Base-by-base conservation (phyloP, 1,140 invertebrate species). In the Dryas iulia region DNA sequence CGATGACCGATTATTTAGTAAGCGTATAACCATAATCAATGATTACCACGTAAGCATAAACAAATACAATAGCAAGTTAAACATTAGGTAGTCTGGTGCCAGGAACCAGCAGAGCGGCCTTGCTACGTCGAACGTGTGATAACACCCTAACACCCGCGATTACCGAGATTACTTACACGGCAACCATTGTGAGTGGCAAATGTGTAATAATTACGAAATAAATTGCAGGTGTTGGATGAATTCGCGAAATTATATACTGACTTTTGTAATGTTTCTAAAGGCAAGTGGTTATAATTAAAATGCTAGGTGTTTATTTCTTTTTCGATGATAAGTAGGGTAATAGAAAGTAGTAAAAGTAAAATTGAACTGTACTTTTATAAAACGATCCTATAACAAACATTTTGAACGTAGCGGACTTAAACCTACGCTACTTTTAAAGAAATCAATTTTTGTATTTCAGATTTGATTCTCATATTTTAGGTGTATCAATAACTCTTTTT, bases 61-160 rank as follows among this genome's bases (percentile, higher is more conserved):
- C 33, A 18, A 47, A 47, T 39, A 39, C n/a, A 39, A 39, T n/a
- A n/a, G n/a, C n/a, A n/a, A 39, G 30, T 31, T 47, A 21, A 8
- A 21, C 14, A 47, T 1, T 47, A 66, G 72, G 75, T 73, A 72
- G 69, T 35, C 31, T 33, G 59, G 79, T 82, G 69, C 77, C 76
- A 78, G 76, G 78, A 72, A 78, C 81, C 59, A 65, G 53, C 14
- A 65, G 61, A 61, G 33, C 74, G 75, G 73, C 69, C 71, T 77
- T 68, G 70, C 69, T 67, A 58, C 57, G 39, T 64, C 62, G 61
- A 73, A 72, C 26, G 53, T 54, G 61, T 71, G 66, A 75, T 75
- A 77, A 66, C 64, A 47, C 39, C 39, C 35, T 47, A 47, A 47
- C 35, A 30, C 31, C 56, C 59, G 53, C 69, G 74, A 71, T 67